phyloP scores from a whole-genome alignment of 2,113 vertebrate genomes.

The Tor tambroides region DNA sequence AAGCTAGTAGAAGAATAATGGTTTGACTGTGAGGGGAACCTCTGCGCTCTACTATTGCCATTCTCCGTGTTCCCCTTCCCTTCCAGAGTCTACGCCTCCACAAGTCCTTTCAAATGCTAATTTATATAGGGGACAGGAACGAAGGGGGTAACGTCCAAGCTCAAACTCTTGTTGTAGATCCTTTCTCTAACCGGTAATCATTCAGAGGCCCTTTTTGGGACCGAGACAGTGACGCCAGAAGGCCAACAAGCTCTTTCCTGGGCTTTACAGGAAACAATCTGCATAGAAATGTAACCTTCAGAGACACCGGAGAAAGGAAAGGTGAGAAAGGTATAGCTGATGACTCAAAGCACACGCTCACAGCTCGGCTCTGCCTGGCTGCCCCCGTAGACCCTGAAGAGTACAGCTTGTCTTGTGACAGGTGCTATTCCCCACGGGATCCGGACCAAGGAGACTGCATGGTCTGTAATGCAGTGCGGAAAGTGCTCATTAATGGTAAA shows the following conservation, averaged over 20 bases:
- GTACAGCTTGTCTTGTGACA: constrained; percentile 13
- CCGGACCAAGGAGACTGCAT: not conserved
- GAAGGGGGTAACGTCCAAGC: not conserved
- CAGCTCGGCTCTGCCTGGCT: not conserved
- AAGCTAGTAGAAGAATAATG: constrained; percentile 49
- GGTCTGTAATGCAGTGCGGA: not conserved
- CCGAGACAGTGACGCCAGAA: not conserved
- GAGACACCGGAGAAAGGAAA: not conserved
- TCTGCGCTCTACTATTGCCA: constrained; percentile 35
- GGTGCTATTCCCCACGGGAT: constrained; percentile 5
- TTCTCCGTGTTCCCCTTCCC: not conserved
- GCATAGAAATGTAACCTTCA: constrained; percentile 9
- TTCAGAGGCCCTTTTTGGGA: constrained; percentile 17
- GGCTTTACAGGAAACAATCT: not conserved
- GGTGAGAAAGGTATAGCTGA: not conserved
- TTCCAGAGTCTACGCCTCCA: not conserved
- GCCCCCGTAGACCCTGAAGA: not conserved
- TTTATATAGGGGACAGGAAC: constrained; percentile 26
- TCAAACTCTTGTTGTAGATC: constrained; percentile 24
- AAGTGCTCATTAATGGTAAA: not conserved
- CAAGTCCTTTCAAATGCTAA: constrained; percentile 60
- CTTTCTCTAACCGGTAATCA: constrained; percentile 35
- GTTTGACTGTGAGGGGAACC: constrained; percentile 51
- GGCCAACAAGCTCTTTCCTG: not conserved
- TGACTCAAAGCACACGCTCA: not conserved